Conservation (phyloP, 37 sponge, comb jelly and placozoan species). For the Axinella damicornis region DNA sequence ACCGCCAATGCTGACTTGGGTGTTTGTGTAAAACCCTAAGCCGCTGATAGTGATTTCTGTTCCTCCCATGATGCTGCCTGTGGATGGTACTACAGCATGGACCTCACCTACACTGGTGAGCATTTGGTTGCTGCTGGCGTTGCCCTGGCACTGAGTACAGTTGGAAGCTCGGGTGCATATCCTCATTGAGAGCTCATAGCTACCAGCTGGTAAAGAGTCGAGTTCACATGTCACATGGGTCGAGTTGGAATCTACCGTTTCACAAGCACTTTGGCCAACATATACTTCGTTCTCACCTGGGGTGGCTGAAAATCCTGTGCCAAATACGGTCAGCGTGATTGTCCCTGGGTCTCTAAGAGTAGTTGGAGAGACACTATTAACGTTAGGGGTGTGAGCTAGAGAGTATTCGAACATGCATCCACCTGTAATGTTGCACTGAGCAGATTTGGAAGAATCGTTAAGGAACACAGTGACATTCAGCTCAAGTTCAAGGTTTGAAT, state of each 20-base stretch:
- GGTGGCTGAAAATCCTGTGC: slow-evolving; percentile 14
- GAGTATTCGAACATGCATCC: slow-evolving; percentile 41
- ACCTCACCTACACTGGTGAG: slow-evolving; percentile 33
- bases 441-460: neutral
- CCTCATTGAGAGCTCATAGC: slow-evolving; percentile 23
- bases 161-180: neutral
- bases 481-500: no score
- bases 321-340: slow-evolving; percentile 10
- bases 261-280: slow-evolving; percentile 7
- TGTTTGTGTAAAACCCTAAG: slow-evolving; percentile 66
- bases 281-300: neutral
- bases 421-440: neutral
- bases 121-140: neutral
- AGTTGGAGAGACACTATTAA: slow-evolving; percentile 14
- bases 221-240: slow-evolving; percentile 8
- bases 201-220: slow-evolving; percentile 39
- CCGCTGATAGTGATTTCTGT: slow-evolving; percentile 85
- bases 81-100: slow-evolving; percentile 57
- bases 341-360: neutral
- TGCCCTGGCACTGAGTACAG: neutral
- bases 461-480: neutral
- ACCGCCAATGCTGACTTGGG: slow-evolving; percentile 68
- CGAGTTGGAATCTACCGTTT: neutral
- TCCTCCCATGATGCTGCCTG: slow-evolving; percentile 85
- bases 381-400: slow-evolving; percentile 35